phyloP scores from a whole-genome alignment of 2,888 invertebrate species.

The Drosophila engyochracea region DNA sequence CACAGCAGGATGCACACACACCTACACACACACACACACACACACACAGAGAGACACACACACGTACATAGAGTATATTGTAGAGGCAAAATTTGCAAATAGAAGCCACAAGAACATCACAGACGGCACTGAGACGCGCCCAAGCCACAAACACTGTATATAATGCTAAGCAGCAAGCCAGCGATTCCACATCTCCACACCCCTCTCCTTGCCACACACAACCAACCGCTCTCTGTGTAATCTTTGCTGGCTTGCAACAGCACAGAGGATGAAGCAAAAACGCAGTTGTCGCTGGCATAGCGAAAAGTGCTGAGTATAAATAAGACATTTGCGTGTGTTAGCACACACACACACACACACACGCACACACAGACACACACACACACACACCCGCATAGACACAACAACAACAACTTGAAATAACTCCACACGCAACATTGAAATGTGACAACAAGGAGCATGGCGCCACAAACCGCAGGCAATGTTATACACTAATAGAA shows the following conservation, averaged over 20 bases:
- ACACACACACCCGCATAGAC: constrained; percentile 13
- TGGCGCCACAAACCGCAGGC: constrained; percentile 25
- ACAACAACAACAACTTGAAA: constrained; percentile 62
- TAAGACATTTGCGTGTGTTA: constrained; percentile 80
- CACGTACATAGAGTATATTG: constrained; percentile 24
- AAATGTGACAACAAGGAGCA: constrained; percentile 60
- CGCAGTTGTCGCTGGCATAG: constrained; percentile 64
- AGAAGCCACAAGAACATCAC: constrained; percentile 59
- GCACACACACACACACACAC: constrained; percentile 45
- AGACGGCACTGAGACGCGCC: constrained; percentile 47
- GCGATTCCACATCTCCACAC: not conserved
- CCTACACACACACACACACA: constrained; percentile 1
- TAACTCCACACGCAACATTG: constrained; percentile 80
- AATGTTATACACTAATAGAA: constrained; percentile 8
- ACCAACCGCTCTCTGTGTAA: constrained; percentile 11
- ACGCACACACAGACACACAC: constrained; percentile 30
- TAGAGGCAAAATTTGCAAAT: constrained; percentile 58
- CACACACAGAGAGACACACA: not conserved
- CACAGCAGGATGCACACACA: constrained; percentile 30
- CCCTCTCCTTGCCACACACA: constrained; percentile 2
- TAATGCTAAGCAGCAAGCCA: constrained; percentile 57
- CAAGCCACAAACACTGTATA: constrained; percentile 60
- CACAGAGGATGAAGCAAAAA: constrained; percentile 46
- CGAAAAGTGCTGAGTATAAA: constrained; percentile 80
- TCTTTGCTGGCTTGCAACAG: constrained; percentile 36